These are phyloP conservation scores for Drosophila suboccidentalis DNA, from an alignment of 2,888 invertebrate species.

Conservation along the genomic window DNA sequence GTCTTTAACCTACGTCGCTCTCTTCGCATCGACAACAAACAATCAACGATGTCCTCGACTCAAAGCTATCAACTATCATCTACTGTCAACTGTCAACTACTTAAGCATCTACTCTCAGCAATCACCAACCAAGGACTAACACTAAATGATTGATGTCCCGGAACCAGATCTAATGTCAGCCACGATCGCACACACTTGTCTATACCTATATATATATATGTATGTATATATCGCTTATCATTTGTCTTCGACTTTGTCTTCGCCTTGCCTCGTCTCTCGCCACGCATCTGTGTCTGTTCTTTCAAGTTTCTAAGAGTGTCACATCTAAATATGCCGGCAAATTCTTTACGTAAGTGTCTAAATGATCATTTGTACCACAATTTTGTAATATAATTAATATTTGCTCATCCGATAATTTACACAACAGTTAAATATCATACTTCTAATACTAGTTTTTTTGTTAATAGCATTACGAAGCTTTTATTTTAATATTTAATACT, in stretches of 20 bases:
- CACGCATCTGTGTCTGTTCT: slow-evolving; percentile 57
- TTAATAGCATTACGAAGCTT: slow-evolving; percentile 2
- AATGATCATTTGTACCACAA: slow-evolving; percentile 11
- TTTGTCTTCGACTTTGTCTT: slow-evolving; percentile 41
- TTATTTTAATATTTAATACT: neutral
- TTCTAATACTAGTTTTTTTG: neutral
- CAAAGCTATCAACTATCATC: slow-evolving; percentile 6
- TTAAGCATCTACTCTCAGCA: slow-evolving; percentile 14
- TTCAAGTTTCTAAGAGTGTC: slow-evolving; percentile 38
- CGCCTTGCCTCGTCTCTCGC: slow-evolving; percentile 38
- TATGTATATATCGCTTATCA: slow-evolving; percentile 39
- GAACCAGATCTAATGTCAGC: slow-evolving; percentile 1
- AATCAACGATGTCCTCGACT: slow-evolving; percentile 3
- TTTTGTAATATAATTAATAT: neutral
- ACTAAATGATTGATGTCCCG: slow-evolving; percentile 5
- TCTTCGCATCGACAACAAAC: neutral
- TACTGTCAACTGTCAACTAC: slow-evolving; percentile 17
- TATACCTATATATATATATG: neutral
- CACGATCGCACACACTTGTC: slow-evolving; percentile 8
- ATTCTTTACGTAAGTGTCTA: slow-evolving; percentile 46
- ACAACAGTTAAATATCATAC: neutral
- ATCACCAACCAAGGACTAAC: slow-evolving; percentile 15
- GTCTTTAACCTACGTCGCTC: slow-evolving; percentile 21
- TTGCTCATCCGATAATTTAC: neutral
- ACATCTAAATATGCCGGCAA: slow-evolving; percentile 27